Base-by-base conservation (phyloP, 1,140 invertebrate species). In the Luehdorfia chinensis region DNA sequence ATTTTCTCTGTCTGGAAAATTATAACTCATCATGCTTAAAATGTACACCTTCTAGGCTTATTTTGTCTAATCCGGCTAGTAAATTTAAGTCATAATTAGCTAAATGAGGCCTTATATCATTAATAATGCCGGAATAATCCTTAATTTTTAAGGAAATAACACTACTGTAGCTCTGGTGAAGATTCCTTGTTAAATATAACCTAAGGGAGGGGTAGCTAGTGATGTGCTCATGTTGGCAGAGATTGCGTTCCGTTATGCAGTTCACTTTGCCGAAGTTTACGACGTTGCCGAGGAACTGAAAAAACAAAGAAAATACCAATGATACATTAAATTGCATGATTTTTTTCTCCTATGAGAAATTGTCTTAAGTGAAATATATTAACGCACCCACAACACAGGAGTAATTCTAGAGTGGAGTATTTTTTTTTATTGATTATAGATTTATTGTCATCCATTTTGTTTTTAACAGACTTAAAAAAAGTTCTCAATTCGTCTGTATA, bases 231-330 rank as follows among this genome's bases (percentile, higher is more conserved):
- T 83, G 64, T 48, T 75, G 68, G 43, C 81, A 85, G 0, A 83
- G 37, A 2, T 57, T 54, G 3, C 75, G 56, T 4, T 85, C 81
- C 0, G 54, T 59, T 0, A 80, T 12, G 47, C 81, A 85, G 50
- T 85, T 83, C 39, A 85, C 78, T 73, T 70, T 77, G 31, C 75
- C 81, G 5, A 78, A 58, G 4, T 83, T 61, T 3, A 83, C 54
- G 1, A 64, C 62, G 28, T 73, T 72, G 41, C 59, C 60, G 12
- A 85, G 50, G 7, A 67, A 47, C 80, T 84, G 59, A 9, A 65
- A 72, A 33, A 47, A 33, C 1, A 23, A 30, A 50, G 2, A 37
- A 44, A 48, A 14, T 45, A 34, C 30, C 5, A 32, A 15, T 50
- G 13, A 33, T n/a, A n/a, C n/a, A n/a, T n/a, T n/a, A n/a, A n/a